phyloP scores from a whole-genome alignment of 2,797 vertebrate species.

The Potorous gilbertii region DNA sequence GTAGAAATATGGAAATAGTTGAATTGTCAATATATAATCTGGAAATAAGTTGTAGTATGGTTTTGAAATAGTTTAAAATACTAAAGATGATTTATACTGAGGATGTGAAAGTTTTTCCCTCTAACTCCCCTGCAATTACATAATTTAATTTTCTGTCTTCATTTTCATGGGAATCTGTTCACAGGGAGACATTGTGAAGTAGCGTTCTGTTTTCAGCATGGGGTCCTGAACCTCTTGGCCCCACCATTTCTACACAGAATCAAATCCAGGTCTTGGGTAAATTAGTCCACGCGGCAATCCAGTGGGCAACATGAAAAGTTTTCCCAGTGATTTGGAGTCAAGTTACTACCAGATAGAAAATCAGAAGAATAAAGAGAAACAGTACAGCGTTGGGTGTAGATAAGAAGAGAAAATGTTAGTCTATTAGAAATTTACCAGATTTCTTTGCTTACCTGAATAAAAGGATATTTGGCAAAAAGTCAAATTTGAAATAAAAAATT shows the following conservation, averaged over 20 bases:
- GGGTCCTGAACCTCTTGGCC: not conserved
- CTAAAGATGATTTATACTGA: not conserved
- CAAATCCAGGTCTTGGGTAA: not conserved
- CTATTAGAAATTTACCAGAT: not conserved
- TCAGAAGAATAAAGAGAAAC: not conserved
- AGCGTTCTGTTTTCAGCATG: not conserved
- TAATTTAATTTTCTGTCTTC: not conserved
- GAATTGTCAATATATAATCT: not conserved
- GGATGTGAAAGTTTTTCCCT: not conserved
- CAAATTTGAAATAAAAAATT: not conserved
- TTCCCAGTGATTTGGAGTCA: not conserved
- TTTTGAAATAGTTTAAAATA: not conserved
- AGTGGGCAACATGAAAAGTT: not conserved
- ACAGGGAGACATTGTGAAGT: not conserved
- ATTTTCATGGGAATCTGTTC: not conserved
- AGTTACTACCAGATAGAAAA: not conserved
- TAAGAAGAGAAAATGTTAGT: not conserved
- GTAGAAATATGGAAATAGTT: not conserved
- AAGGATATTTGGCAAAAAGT: not conserved
- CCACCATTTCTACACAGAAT: not conserved
- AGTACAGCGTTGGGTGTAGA: not conserved
- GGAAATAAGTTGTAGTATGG: not conserved
- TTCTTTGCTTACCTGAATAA: not conserved
- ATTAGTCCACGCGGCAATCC: not conserved
- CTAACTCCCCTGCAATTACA: not conserved